Evolutionary conservation across 2,888 invertebrate species (phyloP).

Genomic region (Leptopilina syphax): DNA sequence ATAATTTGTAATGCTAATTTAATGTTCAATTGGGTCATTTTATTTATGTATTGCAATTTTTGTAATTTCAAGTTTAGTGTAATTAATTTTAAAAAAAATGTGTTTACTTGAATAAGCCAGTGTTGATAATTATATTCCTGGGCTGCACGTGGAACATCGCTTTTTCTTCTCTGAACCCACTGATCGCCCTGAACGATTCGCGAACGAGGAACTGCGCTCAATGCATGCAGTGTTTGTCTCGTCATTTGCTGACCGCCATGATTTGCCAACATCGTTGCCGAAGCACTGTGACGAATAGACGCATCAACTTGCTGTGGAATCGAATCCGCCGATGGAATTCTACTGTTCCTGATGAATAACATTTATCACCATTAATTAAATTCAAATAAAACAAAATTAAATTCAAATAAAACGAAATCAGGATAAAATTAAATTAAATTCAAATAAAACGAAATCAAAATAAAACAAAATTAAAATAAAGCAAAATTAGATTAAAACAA

Average conservation of each 20-base stretch:
- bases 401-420: too few species aligned
- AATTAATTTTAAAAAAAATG: neutral
- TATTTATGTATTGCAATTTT: neutral
- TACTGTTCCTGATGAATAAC: slow-evolving; percentile 78
- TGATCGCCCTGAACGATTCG: slow-evolving; percentile 85
- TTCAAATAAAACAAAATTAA: too few species aligned
- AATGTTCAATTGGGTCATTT: neutral
- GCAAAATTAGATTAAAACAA: too few species aligned
- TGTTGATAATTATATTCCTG: slow-evolving; percentile 87
- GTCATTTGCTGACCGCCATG: slow-evolving; percentile 81
- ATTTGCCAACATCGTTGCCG: slow-evolving; percentile 65
- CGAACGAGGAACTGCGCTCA: slow-evolving; percentile 88
- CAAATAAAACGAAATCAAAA: too few species aligned
- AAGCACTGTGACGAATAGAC: slow-evolving; percentile 76
- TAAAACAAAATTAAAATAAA: too few species aligned
- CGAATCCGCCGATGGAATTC: slow-evolving; percentile 81
- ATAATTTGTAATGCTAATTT: neutral
- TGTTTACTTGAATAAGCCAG: slow-evolving; percentile 89
- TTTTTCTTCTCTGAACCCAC: slow-evolving; percentile 84
- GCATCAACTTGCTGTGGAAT: slow-evolving; percentile 78
- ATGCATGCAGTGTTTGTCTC: slow-evolving; percentile 83
- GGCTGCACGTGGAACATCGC: slow-evolving; percentile 71
- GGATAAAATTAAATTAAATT: too few species aligned
- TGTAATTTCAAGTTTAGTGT: too few species aligned
- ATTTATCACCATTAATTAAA: slow-evolving; percentile 39